phyloP scores from a whole-genome alignment of 2,797 vertebrate species.

The Emydoidea blandingii region DNA sequence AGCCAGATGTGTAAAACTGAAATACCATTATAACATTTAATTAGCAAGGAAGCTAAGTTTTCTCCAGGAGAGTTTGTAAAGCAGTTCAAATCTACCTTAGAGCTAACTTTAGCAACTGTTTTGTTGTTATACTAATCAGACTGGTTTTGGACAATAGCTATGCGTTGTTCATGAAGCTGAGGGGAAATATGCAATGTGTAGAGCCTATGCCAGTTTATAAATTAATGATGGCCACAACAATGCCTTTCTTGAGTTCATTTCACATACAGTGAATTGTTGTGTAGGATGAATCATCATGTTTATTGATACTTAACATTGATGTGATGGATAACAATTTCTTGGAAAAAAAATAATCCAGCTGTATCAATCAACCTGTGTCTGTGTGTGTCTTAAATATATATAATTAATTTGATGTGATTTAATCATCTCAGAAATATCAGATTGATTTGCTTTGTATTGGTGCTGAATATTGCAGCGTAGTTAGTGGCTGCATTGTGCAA shows the following conservation, averaged over 20 bases:
- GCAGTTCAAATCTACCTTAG: not conserved
- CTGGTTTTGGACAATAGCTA: not conserved
- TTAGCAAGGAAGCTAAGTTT: not conserved
- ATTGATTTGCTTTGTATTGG: not conserved
- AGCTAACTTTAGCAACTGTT: not conserved
- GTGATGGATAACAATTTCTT: not conserved
- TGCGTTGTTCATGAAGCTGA: not conserved
- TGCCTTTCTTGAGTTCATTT: slow-evolving; percentile 22
- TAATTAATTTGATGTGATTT: slow-evolving; percentile 29
- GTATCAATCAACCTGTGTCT: not conserved
- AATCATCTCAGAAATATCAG: not conserved
- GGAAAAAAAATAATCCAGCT: not conserved
- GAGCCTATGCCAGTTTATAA: not conserved
- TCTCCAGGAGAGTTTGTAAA: not conserved
- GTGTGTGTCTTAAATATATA: not conserved
- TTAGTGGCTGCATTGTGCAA: not conserved
- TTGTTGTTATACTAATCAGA: not conserved
- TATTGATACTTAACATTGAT: not conserved
- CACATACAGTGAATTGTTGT: not conserved
- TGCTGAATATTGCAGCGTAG: not conserved
- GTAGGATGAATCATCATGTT: not conserved
- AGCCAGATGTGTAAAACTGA: not conserved
- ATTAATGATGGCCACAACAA: not conserved
- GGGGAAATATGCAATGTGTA: not conserved
- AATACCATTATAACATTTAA: not conserved